Conservation (phyloP, 2,888 invertebrate species). For the Harpalus rufipes region DNA sequence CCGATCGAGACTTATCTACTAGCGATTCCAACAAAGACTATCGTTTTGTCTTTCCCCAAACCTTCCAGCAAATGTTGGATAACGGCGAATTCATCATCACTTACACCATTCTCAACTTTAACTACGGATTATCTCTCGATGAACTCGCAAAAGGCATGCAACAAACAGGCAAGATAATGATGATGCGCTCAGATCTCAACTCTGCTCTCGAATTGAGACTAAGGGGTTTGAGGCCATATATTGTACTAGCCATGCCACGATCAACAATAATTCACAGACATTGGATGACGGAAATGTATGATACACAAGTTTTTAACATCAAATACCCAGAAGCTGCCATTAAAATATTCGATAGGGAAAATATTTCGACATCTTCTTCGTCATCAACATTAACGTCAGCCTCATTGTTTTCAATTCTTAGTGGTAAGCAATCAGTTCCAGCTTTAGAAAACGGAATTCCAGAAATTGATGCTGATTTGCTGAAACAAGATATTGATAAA, state of each 20-base stretch:
- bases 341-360: conserved; percentile 32
- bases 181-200: conserved; percentile 75
- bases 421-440: neutral
- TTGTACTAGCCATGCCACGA: conserved; percentile 75
- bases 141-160: conserved; percentile 73
- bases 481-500: conserved; percentile 7
- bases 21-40: conserved; percentile 73
- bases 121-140: conserved; percentile 76
- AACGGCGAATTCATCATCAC: conserved; percentile 76
- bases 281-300: conserved; percentile 73
- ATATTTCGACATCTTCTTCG: neutral
- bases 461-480: neutral
- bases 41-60: conserved; percentile 73
- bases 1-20: conserved; percentile 73
- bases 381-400: neutral
- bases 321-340: conserved; percentile 65
- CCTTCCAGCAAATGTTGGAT: conserved; percentile 75
- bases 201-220: conserved; percentile 75
- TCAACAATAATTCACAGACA: conserved; percentile 73
- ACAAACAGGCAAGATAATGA: conserved; percentile 73
- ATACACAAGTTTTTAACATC: conserved; percentile 70
- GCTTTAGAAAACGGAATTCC: neutral
- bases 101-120: conserved; percentile 75
- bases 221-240: conserved; percentile 74
- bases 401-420: neutral